These are phyloP conservation scores for Mungos mungo DNA, from an alignment of 2,113 vertebrate genomes.

Conservation along the genomic window DNA sequence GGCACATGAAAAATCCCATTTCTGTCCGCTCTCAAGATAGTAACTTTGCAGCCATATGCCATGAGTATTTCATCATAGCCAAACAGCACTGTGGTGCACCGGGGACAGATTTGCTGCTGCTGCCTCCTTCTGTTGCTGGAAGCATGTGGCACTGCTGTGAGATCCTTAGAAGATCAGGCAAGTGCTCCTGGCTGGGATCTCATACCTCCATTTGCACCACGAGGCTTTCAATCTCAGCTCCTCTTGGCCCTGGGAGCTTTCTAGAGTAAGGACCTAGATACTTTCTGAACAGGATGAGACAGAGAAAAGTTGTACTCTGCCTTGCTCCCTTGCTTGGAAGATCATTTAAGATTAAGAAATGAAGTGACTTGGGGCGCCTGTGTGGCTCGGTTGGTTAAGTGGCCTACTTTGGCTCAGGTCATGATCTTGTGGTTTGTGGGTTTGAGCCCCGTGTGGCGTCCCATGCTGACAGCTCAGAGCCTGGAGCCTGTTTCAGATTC, in stretches of 20 bases:
- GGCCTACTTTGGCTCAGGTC: too few species aligned
- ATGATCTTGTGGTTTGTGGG: too few species aligned
- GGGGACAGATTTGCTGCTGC: slow-evolving; percentile 60
- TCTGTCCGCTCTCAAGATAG: slow-evolving; percentile 71
- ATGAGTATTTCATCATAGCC: slow-evolving; percentile 57
- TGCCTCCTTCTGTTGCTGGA: slow-evolving; percentile 63
- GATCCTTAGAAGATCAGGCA: slow-evolving; percentile 60
- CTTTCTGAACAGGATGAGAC: background rate
- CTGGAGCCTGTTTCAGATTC: too few species aligned
- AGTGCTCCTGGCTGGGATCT: slow-evolving; percentile 9
- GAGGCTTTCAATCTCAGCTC: background rate
- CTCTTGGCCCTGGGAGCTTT: background rate
- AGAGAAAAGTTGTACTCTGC: background rate
- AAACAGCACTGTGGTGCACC: slow-evolving; percentile 41
- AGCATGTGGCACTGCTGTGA: slow-evolving; percentile 24
- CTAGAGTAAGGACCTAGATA: background rate
- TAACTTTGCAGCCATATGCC: slow-evolving; percentile 72
- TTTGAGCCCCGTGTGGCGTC: too few species aligned
- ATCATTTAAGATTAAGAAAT: background rate
- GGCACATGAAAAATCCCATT: slow-evolving; percentile 64
- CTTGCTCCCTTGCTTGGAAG: background rate
- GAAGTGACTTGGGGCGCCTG: background rate
- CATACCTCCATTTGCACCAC: background rate
- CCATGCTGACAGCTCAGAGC: too few species aligned
- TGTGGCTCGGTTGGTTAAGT: too few species aligned